phyloP scores from a whole-genome alignment of 2,113 vertebrate genomes.

The Poecile atricapillus region DNA sequence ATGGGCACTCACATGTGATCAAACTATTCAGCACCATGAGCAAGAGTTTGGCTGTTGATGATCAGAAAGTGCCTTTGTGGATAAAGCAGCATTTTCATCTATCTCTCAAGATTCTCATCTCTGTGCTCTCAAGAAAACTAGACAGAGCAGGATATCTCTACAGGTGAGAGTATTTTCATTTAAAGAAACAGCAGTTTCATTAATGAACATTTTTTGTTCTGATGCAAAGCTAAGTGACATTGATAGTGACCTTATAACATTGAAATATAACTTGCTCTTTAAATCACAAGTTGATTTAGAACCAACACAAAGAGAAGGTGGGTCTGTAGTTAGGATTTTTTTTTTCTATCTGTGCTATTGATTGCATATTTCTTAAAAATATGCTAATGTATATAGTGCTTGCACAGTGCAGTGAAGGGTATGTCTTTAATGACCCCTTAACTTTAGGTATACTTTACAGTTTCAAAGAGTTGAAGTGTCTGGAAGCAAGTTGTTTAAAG shows the following conservation, averaged over 20 bases:
- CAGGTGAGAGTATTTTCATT: neutral
- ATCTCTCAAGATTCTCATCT: neutral
- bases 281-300: neutral
- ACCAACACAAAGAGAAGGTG: neutral
- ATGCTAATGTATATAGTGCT: neutral
- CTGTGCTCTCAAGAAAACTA: neutral
- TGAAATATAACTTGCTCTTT: neutral
- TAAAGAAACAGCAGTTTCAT: neutral
- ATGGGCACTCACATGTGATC: neutral
- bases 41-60: neutral
- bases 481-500: neutral
- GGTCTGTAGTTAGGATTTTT: neutral
- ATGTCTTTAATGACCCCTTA: neutral
- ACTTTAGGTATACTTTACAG: neutral
- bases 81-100: neutral
- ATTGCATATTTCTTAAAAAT: neutral
- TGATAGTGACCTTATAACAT: neutral
- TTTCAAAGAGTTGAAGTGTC: neutral
- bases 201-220: constrained; percentile 24
- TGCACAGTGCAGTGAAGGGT: neutral
- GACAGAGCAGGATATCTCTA: neutral
- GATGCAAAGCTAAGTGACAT: neutral
- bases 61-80: neutral
- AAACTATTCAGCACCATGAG: neutral
- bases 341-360: neutral